phyloP scores from a whole-genome alignment of 2,797 vertebrate species.

The Takifugu rubripes region DNA sequence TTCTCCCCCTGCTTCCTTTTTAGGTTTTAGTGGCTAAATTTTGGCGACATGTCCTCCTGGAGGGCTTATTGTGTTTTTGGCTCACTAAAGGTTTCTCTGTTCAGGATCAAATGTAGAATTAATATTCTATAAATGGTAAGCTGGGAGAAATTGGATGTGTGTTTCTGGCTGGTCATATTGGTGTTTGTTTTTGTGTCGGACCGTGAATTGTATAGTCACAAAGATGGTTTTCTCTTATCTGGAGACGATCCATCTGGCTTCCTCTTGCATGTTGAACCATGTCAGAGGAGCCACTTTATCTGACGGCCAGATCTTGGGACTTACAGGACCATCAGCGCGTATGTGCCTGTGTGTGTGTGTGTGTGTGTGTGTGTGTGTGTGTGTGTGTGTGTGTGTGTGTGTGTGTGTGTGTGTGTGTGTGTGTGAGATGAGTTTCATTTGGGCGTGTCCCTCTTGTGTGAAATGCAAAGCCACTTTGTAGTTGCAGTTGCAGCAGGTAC shows the following conservation, averaged over 20 bases:
- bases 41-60: slow-evolving; percentile 40
- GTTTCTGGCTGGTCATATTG: slow-evolving; percentile 49
- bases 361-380: too few species aligned
- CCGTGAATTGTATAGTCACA: slow-evolving; percentile 50
- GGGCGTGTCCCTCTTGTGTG: slow-evolving; percentile 58
- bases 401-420: slow-evolving; percentile 15
- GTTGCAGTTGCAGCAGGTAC: slow-evolving; percentile 58
- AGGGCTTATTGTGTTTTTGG: slow-evolving; percentile 55
- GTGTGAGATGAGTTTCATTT: slow-evolving; percentile 24
- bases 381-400: slow-evolving; percentile 18
- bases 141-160: slow-evolving; percentile 66
- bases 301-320: slow-evolving; percentile 52
- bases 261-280: slow-evolving; percentile 51
- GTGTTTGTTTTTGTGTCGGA: slow-evolving; percentile 64
- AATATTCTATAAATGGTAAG: slow-evolving; percentile 63
- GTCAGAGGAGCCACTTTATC: slow-evolving; percentile 58
- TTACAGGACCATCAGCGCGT: slow-evolving; percentile 22
- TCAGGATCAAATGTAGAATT: slow-evolving; percentile 60
- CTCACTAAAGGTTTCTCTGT: slow-evolving; percentile 49
- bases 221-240: slow-evolving; percentile 52
- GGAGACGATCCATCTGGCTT: slow-evolving; percentile 62
- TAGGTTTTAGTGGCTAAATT: slow-evolving; percentile 47
- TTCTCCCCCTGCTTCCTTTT: slow-evolving; percentile 36
- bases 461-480: slow-evolving; percentile 38
- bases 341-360: slow-evolving; percentile 4